phyloP scores from a whole-genome alignment of 2,888 invertebrate species.

The Proisotoma minuta region DNA sequence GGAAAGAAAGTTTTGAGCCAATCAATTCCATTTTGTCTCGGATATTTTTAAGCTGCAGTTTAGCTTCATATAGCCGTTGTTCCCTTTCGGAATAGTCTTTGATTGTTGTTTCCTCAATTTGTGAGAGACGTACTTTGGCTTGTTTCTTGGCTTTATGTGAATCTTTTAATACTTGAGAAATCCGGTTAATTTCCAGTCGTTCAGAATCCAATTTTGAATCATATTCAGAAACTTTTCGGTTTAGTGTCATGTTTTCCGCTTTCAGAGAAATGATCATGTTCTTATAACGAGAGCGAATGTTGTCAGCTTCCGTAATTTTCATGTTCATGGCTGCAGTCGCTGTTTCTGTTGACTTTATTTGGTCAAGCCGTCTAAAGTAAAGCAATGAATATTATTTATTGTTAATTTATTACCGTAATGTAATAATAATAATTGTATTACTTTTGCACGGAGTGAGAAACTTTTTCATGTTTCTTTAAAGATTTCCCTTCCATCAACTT shows the following conservation, averaged over 20 bases:
- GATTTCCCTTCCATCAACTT: neutral
- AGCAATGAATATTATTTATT: neutral
- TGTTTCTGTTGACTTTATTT: constrained; percentile 43
- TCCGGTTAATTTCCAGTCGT: constrained; percentile 31
- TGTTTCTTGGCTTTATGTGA: constrained; percentile 39
- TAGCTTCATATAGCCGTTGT: constrained; percentile 40
- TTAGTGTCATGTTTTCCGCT: constrained; percentile 40
- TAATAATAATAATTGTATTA: neutral
- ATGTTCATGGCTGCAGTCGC: constrained; percentile 44
- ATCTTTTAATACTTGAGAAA: constrained; percentile 28
- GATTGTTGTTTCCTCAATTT: constrained; percentile 42
- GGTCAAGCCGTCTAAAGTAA: constrained; percentile 23
- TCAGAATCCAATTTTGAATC: constrained; percentile 31
- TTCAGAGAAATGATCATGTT: constrained; percentile 41
- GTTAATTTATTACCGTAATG: neutral
- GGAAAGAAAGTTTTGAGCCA: constrained; percentile 42
- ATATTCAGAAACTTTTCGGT: constrained; percentile 31
- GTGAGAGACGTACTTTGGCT: constrained; percentile 25
- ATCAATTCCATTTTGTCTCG: constrained; percentile 46
- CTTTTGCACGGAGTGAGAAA: neutral
- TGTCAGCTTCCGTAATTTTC: constrained; percentile 47
- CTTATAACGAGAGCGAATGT: constrained; percentile 42
- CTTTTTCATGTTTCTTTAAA: neutral
- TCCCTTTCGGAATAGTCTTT: constrained; percentile 40
- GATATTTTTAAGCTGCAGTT: constrained; percentile 41